Evolutionary conservation across 2,797 vertebrate genomes (phyloP).

Genomic region (Propithecus deckenii): DNA sequence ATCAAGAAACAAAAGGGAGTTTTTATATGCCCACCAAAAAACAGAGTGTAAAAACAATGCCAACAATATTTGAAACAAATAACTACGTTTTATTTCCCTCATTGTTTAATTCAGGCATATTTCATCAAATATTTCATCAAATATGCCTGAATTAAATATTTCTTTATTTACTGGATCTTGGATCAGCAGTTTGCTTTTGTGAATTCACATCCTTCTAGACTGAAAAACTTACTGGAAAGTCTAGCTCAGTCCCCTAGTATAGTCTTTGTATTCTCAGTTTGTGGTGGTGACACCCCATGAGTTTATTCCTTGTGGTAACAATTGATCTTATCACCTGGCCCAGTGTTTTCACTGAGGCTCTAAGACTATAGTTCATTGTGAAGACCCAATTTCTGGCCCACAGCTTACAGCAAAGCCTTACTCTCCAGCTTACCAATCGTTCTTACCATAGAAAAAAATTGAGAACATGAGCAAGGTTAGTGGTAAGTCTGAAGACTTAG

Average conservation of each 20-base stretch:
- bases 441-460: not conserved
- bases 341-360: not conserved
- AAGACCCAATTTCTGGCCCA: not conserved
- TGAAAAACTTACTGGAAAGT: not conserved
- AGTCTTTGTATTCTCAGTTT: not conserved
- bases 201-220: not conserved
- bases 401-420: not conserved
- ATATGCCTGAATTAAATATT: no score
- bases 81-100: not conserved
- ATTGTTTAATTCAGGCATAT: not conserved
- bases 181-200: not conserved
- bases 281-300: not conserved
- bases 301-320: not conserved
- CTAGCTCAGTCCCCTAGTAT: not conserved
- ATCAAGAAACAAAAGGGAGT: not conserved
- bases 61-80: not conserved
- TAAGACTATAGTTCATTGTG: not conserved
- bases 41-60: not conserved
- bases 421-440: not conserved
- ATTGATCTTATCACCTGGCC: not conserved
- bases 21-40: not conserved
- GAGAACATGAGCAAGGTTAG: not conserved
- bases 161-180: not conserved
- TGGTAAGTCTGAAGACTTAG: not conserved
- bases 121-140: not conserved